phyloP scores from a whole-genome alignment of 1,140 invertebrate genomes.

The Camponotus floridanus region DNA sequence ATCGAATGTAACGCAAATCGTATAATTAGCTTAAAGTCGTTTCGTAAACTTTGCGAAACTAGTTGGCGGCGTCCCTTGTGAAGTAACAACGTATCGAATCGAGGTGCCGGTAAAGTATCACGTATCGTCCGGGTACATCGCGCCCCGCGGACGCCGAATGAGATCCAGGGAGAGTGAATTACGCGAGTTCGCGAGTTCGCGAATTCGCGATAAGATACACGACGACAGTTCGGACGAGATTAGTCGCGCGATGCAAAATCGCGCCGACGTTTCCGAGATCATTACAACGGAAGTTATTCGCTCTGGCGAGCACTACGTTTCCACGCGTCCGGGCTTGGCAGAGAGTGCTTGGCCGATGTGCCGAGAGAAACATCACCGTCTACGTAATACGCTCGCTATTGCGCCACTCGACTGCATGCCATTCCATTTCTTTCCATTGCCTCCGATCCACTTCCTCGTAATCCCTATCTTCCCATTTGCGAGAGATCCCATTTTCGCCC shows the following conservation, averaged over 20 bases:
- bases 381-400: constrained; percentile 46
- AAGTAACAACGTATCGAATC: constrained; percentile 25
- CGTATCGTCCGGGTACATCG: background rate
- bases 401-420: constrained; percentile 34
- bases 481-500: constrained; percentile 6
- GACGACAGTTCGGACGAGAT: constrained; percentile 5
- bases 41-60: constrained; percentile 20
- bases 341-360: too few relatives aligned
- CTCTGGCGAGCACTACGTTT: background rate
- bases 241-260: constrained; percentile 28
- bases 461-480: constrained; percentile 27
- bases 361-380: constrained; percentile 34
- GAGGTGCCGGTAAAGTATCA: background rate
- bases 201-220: background rate
- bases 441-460: constrained; percentile 46
- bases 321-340: constrained; percentile 4
- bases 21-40: constrained; percentile 44
- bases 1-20: constrained; percentile 40
- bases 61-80: background rate
- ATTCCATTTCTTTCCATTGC: constrained; percentile 36
- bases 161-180: background rate
- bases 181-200: background rate
- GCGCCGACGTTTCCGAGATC: constrained; percentile 34
- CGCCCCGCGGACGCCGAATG: background rate
- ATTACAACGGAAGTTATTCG: constrained; percentile 40